Base-by-base conservation (phyloP, 2,888 invertebrate genomes). In the Phragmatobia fuliginosa region DNA sequence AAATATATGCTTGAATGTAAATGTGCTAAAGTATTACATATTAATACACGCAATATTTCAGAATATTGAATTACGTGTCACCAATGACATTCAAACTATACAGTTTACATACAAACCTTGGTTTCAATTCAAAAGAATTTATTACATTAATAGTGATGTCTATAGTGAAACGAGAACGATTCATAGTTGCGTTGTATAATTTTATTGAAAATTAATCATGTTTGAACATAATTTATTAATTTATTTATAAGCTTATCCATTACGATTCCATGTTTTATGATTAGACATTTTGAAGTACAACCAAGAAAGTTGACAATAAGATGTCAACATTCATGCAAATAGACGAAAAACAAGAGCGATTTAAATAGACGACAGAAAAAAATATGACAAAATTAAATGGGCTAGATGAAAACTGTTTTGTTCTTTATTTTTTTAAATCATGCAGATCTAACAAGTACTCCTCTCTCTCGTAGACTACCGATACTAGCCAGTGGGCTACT, bases 111-210 rank as follows among this genome's bases (percentile, higher is more conserved):
- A 45, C 33, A 36, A 68, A 85, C 86, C 82, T 86, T 70, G 72
- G 67, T 56, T 81, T 78, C 62, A 73, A 60, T 41, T 80, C 77
- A 60, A 68, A 49, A 16, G 67, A 67, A 60, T 79, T 78, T 36
- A 74, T 74, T 36, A 88, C 66, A 70, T 85, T 71, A 60, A 90
- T 88, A 49, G 78, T 82, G 73, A 90, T 87, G 65, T 85, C 79
- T 70, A 90, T 81, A 8, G 73, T 83, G 21, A 84, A 79, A 64
- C 83, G 70, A 67, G 80, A 76, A 70, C 76, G 72, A 68, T 74
- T 78, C 87, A 88, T 87, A 67, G 49, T 80, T 78, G 65, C 28
- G n/a, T 60, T 38, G 18, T 36, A 59, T 10, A 28, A 38, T 67
- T 67, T 60, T n/a, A 61, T 41, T 49, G 36, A 65, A 77, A 56